Evolutionary conservation across 2,113 vertebrate genomes (phyloP), one percentile per base, ranked within the genome.

Genomic region (Taurulus bubalis): DNA sequence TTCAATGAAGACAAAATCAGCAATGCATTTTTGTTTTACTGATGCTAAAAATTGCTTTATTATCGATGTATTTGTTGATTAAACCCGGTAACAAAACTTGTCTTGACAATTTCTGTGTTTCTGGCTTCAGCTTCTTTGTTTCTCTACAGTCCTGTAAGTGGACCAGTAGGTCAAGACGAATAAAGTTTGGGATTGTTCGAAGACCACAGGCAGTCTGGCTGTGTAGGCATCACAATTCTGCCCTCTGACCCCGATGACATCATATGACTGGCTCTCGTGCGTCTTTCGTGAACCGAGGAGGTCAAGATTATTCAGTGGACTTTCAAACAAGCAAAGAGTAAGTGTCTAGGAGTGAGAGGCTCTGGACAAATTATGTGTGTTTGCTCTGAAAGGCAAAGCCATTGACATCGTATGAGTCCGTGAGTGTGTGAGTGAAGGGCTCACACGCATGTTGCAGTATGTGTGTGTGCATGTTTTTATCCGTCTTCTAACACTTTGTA

Each of bases 241-340:
- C 58, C 71, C 88, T 85, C 26, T 81, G 83, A 87, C 87, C 87
- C 77, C 5, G 3, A 83, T 93, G 91, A 93, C 93, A 93, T 94
- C 93, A 93, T 77, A 75, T 4, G 71, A 74, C 74, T 34, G 65
- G 67, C 87, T 77, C 66, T 89, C n/a, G 63, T 90, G 85, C 91
- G 91, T 94, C 89, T 89, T 89, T 89, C 16, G 40, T 84, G 83
- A 90, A 79, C 88, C 32, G n/a, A 18, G 30, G 73, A 59, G 90
- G 90, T 92, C 90, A 90, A 90, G 89, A 94, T 92, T 91, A 90
- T 93, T 90, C 91, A 87, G 87, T 79, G 73, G 75, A 86, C 84
- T 91, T 87, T 89, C 80, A 89, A 85, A 86, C 85, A 82, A 87
- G 84, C 76, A 30, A 74, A 85, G 88, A 81, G 77, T 81, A 66